A percentile compares a stretch with the other conserved stretches of the same genome.
Conservation (phyloP, 1,140 invertebrate genomes). For the Aphelenchoides avenae region DNA sequence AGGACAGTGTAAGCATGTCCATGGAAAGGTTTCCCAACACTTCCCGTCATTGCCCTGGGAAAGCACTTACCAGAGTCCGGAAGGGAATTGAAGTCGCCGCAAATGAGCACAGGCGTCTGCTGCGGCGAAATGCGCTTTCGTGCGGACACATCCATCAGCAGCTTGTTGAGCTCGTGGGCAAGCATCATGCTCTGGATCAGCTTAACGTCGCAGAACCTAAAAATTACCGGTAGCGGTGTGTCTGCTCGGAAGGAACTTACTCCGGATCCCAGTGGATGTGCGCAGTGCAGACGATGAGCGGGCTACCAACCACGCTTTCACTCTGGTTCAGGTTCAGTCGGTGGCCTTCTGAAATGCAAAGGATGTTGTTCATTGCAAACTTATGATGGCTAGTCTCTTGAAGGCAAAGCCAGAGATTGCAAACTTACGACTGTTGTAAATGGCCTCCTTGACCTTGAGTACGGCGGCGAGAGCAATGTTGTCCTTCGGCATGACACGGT, state of each 20-base stretch:
- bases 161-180: slow-evolving; percentile 73
- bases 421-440: slow-evolving; percentile 69
- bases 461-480: slow-evolving; percentile 91
- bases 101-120: slow-evolving; percentile 84
- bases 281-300: slow-evolving; percentile 88
- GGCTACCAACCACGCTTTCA: slow-evolving; percentile 66
- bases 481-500: slow-evolving; percentile 94
- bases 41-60: slow-evolving; percentile 50
- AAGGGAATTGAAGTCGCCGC: slow-evolving; percentile 96
- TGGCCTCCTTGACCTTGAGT: slow-evolving; percentile 44
- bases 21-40: not conserved
- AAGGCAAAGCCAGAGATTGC: no score
- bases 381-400: no score
- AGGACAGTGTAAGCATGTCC: no score
- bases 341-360: slow-evolving; percentile 62
- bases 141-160: slow-evolving; percentile 39
- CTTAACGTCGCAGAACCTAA: slow-evolving; percentile 99
- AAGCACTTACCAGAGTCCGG: slow-evolving; percentile 94
- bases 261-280: slow-evolving; percentile 99
- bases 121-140: slow-evolving; percentile 54
- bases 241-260: no score
- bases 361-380: slow-evolving; percentile 4
- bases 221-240: no score
- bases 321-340: slow-evolving; percentile 17
- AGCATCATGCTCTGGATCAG: slow-evolving; percentile 99